These are phyloP conservation scores for Chymomyza costata DNA, from an alignment of 1,140 invertebrate species.

Conservation along the genomic window DNA sequence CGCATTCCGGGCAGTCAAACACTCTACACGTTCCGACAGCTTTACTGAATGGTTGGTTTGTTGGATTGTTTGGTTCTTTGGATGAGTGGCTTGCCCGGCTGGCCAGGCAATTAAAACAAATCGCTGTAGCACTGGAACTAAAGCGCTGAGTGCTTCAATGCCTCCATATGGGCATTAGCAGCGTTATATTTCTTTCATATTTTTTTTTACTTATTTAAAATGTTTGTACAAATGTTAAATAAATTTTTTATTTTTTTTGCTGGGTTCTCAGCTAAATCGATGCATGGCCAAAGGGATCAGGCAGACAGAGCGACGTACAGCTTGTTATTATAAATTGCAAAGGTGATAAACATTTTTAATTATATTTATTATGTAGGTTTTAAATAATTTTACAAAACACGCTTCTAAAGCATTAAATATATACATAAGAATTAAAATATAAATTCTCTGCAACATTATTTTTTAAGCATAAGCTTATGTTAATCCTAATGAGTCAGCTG, in stretches of 20 bases:
- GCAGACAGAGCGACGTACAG: slow-evolving; percentile 9
- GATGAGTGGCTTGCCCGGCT: slow-evolving; percentile 7
- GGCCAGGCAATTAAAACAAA: slow-evolving; percentile 59
- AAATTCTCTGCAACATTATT: slow-evolving; percentile 8
- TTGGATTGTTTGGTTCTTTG: too few species aligned
- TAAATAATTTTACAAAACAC: slow-evolving; percentile 10
- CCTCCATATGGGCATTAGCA: slow-evolving; percentile 28
- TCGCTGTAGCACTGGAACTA: slow-evolving; percentile 39
- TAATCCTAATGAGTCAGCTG: slow-evolving; percentile 45
- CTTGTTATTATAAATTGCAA: slow-evolving; percentile 30
- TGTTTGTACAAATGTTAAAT: slow-evolving; percentile 4
- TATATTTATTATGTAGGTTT: slow-evolving; percentile 31
- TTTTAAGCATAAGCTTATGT: slow-evolving; percentile 39
- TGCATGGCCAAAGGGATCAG: slow-evolving; percentile 54
- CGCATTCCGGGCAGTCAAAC: slow-evolving; percentile 38
- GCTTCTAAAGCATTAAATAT: slow-evolving; percentile 1
- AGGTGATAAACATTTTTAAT: slow-evolving; percentile 35
- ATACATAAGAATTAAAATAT: slow-evolving; percentile 9
- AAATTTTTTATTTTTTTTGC: too few species aligned
- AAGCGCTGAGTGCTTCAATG: slow-evolving; percentile 43
- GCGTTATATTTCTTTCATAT: too few species aligned
- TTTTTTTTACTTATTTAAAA: too few species aligned
- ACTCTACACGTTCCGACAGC: too few species aligned
- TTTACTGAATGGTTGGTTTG: too few species aligned
- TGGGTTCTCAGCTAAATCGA: too few species aligned